These are phyloP conservation scores for Cantharis rustica DNA, from an alignment of 2,888 invertebrate genomes.

Conservation along the genomic window DNA sequence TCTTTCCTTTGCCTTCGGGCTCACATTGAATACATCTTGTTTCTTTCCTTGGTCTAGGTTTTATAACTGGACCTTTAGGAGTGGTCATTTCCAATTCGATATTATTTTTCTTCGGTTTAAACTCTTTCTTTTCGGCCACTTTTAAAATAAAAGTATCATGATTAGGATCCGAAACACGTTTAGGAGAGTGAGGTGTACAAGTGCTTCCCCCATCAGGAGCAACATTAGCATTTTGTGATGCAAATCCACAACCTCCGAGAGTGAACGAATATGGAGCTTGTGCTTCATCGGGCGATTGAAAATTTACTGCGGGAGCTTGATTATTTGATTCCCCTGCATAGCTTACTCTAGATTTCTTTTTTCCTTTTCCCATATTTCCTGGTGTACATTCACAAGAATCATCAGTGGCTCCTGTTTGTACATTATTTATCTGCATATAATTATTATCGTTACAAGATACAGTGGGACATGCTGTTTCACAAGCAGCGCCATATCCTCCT, in stretches of 20 bases:
- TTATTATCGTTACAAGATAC: conserved; percentile 44
- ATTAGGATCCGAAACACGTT: conserved; percentile 64
- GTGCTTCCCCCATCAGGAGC: conserved; percentile 56
- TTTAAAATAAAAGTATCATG: conserved; percentile 74
- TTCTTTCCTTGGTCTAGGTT: conserved; percentile 59
- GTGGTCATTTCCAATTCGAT: conserved; percentile 76
- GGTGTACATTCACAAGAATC: conserved; percentile 45
- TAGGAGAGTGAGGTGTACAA: conserved; percentile 61
- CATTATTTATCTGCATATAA: conserved; percentile 43
- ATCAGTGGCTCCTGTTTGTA: conserved; percentile 45
- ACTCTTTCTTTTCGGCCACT: conserved; percentile 76
- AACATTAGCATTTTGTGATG: conserved; percentile 42
- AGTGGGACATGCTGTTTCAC: conserved; percentile 11
- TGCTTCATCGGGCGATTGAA: neutral
- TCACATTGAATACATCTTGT: conserved; percentile 72
- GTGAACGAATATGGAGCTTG: conserved; percentile 46
- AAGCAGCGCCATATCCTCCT: neutral
- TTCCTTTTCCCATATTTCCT: conserved; percentile 43
- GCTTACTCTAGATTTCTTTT: neutral
- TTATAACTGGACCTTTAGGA: conserved; percentile 67
- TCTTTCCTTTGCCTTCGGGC: conserved; percentile 40
- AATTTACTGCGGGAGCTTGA: neutral
- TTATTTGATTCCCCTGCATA: neutral
- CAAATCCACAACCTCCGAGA: conserved; percentile 37
- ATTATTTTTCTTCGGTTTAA: conserved; percentile 70